Base-by-base conservation (phyloP, 2,797 vertebrate genomes). In the Anguilla anguilla region DNA sequence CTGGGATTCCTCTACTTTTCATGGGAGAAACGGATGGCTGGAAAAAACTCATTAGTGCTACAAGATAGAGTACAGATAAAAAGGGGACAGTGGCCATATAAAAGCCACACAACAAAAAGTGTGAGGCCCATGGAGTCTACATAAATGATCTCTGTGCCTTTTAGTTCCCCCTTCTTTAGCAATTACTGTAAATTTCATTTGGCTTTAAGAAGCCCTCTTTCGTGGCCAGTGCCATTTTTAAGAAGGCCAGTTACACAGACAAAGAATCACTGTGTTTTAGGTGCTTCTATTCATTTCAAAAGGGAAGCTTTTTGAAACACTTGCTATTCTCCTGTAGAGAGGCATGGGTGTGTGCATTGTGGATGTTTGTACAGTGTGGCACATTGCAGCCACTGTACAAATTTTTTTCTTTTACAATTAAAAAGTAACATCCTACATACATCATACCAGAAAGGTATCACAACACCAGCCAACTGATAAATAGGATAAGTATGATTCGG, bases 21-120 rank as follows among this genome's bases (percentile, higher is more conserved):
- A 57, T 55, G 43, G n/a, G 28, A 55, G 28, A 55, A 84, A 84
- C 31, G 28, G 83, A 84, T 35, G 6, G 43, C 28, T 57, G 28
- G 83, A 84, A 84, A 84, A 57, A 59, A 31, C 53, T 59, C 83
- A 84, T 84, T 84, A 84, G 51, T 57, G 51, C n/a, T 57, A 17
- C 28, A 59, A n/a, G 51, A 55, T 31, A 17, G 53, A 84, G 51
- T 28, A n/a, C n/a, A 31, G 28, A 84, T 28, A 57, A 84, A n/a
- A 57, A 53, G 83, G 53, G 49, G 46, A 49, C 81, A n/a, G 39
- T 2, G 39, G 9, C 39, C 84, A 69, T 59, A 64, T 67, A 43
- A 64, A 85, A 82, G 1, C 39, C 57, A 67, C 25, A 17, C 55
- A 83, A 83, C 81, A 53, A 59, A 84, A 53, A 9, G 51, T n/a